Evolutionary conservation across 2,797 vertebrate genomes (phyloP).

Genomic region (Mormyrus hasselquistii): DNA sequence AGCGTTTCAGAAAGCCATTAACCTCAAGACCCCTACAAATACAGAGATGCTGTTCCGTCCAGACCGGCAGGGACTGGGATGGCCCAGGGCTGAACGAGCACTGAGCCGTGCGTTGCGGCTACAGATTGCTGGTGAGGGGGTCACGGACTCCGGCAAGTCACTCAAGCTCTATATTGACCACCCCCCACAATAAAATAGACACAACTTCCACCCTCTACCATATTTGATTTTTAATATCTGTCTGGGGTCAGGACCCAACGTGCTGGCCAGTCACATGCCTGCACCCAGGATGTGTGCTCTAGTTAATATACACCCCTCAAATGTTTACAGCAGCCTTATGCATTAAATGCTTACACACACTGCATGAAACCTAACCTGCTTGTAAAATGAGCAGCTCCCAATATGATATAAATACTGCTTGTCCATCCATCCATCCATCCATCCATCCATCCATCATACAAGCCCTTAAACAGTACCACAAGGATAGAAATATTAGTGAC

Average conservation of each 20-base stretch:
- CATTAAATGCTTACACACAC: background rate
- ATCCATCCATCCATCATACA: background rate
- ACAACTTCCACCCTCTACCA: background rate
- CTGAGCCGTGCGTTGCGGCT: background rate
- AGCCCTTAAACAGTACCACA: background rate
- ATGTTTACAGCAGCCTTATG: background rate
- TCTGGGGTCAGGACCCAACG: background rate
- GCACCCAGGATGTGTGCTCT: background rate
- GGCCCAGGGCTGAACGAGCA: background rate
- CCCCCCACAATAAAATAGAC: background rate
- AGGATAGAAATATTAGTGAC: background rate
- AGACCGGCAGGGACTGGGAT: background rate
- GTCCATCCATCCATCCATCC: background rate
- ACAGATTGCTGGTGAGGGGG: background rate
- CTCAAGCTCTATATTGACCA: background rate
- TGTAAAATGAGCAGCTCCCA: background rate
- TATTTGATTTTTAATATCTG: conserved; percentile 1
- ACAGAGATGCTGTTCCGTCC: background rate
- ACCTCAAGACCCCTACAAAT: conserved; percentile 7
- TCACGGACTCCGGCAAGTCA: background rate
- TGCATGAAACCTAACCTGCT: background rate
- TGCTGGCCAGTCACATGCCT: background rate
- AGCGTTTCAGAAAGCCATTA: conserved; percentile 19
- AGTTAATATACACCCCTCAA: background rate
- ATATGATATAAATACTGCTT: background rate